These are phyloP conservation scores for Diadumene lineata DNA, from an alignment of 92 coral and sea anemone species.

Conservation along the genomic window DNA sequence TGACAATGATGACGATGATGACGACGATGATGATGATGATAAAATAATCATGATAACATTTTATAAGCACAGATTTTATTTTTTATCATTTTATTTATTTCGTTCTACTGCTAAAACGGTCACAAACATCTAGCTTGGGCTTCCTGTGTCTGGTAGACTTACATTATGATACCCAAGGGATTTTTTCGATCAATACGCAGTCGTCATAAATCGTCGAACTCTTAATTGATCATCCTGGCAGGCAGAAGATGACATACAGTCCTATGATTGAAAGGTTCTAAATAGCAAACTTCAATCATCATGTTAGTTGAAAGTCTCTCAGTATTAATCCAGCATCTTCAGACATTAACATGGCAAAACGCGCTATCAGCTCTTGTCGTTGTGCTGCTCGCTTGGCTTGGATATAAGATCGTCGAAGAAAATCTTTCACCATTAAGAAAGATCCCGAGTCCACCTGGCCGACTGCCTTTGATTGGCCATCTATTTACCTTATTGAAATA, in stretches of 20 bases:
- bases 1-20: background rate
- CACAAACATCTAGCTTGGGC: too few species aligned
- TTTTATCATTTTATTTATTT: too few species aligned
- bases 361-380: slow-evolving; percentile 2
- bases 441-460: slow-evolving; percentile 59
- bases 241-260: too few species aligned
- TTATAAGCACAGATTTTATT: too few species aligned
- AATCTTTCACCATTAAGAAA: slow-evolving; percentile 47
- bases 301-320: background rate
- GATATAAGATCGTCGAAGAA: slow-evolving; percentile 44
- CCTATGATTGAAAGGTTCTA: background rate
- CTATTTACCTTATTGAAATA: slow-evolving; percentile 20
- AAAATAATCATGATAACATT: background rate
- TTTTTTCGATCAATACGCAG: too few species aligned
- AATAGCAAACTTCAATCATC: background rate
- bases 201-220: too few species aligned
- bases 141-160: too few species aligned
- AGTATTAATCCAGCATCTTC: background rate
- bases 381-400: slow-evolving; percentile 32
- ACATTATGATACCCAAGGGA: too few species aligned
- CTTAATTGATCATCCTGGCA: too few species aligned
- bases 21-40: background rate
- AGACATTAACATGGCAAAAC: slow-evolving; percentile 4
- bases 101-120: too few species aligned
- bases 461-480: slow-evolving; percentile 59